phyloP scores from a whole-genome alignment of 1,140 invertebrate species.

The Drosophila teissieri region DNA sequence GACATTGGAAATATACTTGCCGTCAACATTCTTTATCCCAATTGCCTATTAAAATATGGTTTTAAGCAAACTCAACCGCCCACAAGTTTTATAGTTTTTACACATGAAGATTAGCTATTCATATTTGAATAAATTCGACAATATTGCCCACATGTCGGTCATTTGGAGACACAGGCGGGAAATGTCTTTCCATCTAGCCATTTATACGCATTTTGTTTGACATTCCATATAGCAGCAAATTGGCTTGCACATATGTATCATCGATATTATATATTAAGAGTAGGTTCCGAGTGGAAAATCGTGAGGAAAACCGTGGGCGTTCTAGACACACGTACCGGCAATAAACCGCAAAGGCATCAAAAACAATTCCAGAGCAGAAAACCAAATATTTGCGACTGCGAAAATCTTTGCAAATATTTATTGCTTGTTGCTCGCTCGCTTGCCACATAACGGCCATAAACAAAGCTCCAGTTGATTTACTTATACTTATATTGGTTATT shows the following conservation, averaged over 20 bases:
- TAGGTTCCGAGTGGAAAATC: constrained; percentile 25
- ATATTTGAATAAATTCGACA: constrained; percentile 62
- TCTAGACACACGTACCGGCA: constrained; percentile 58
- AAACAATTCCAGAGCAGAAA: constrained; percentile 28
- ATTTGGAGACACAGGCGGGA: constrained; percentile 17
- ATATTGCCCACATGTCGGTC: constrained; percentile 45
- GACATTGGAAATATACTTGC: neutral
- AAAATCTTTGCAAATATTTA: constrained; percentile 1
- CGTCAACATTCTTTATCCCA: neutral
- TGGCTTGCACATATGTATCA: constrained; percentile 19
- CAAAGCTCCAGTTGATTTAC: constrained; percentile 6
- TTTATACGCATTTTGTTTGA: constrained; percentile 64
- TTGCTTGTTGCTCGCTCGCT: neutral
- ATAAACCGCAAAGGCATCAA: constrained; percentile 57
- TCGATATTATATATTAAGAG: constrained; percentile 7
- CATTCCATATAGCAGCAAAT: constrained; percentile 60
- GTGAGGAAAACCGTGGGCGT: constrained; percentile 45
- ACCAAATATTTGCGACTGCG: neutral
- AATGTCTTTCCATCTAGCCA: constrained; percentile 42
- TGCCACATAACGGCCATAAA: constrained; percentile 3
- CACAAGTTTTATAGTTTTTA: constrained; percentile 38
- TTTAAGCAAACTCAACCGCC: constrained; percentile 9
- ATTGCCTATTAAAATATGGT: neutral
- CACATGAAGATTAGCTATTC: constrained; percentile 52
- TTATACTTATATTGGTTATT: neutral